Base-by-base conservation (phyloP, 1,140 invertebrate genomes). In the Cyclina sinensis region DNA sequence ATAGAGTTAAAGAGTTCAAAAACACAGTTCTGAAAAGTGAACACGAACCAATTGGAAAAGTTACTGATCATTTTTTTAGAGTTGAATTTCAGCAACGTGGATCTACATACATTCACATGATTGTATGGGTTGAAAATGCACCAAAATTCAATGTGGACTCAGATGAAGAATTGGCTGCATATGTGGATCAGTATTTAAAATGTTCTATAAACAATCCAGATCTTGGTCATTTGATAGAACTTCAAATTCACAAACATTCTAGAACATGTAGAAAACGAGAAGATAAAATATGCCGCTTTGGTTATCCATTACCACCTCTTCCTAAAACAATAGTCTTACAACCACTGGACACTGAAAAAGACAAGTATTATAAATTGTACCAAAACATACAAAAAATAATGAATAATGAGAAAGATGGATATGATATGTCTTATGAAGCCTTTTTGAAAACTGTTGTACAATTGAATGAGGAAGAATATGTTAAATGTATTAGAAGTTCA, bases 61-160 rank as follows among this genome's bases (percentile, higher is more conserved):
- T 43, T 94, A 95, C 14, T 93, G 59, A 84, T 27, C 70, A 46
- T n/a, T 70, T 84, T 27, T 84, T 70, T 27, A 84, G 70, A 57
- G 46, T 35, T 30, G 81, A 68, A 27, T 68, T 84, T 35, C 81
- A 84, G 46, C 70, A 70, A 30, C 37, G 81, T n/a, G 81, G 81
- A 24, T 84, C 91, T 79, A 95, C 95, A 30, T 95, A 96, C 92
- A 82, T 95, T n/a, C 95, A 96, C 82, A 92, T 94, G 65, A 81
- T 96, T 2, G 57, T 95, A 21, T 96, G 95, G 95, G 78, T 95
- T 7, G 83, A 95, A 89, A 91, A 94, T 92, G 83, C 92, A 59
- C 95, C 95, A 70, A 73, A 70, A 57, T 93, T 88, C 57, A 65
- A 51, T 57, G 74, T 85, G 21, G 48, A 70, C 27, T n/a, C n/a